These are phyloP conservation scores for Leucopsar rothschildi DNA, from an alignment of 2,113 vertebrate genomes.

Conservation along the genomic window DNA sequence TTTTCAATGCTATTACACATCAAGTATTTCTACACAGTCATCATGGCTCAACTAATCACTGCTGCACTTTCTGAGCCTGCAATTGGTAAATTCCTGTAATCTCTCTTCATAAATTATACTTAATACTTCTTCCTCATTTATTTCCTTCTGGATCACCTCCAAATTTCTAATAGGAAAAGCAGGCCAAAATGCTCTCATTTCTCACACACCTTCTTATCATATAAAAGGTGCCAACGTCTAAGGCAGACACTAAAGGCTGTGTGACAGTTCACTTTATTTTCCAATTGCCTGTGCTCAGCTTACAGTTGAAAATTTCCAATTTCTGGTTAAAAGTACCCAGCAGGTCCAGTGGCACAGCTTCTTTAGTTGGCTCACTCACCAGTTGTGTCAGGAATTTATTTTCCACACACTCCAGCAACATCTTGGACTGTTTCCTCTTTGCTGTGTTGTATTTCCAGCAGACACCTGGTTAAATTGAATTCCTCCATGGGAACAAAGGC, in stretches of 20 bases:
- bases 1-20: slow-evolving; percentile 10
- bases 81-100: slow-evolving; percentile 55
- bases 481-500: background rate
- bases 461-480: background rate
- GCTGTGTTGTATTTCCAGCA: background rate
- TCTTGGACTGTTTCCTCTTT: background rate
- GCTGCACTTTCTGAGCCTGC: slow-evolving; percentile 13
- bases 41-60: slow-evolving; percentile 6
- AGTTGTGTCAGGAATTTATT: background rate
- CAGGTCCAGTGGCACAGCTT: background rate
- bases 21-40: slow-evolving; percentile 1
- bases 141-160: slow-evolving; percentile 26
- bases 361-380: background rate
- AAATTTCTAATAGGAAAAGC: slow-evolving; percentile 35
- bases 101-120: slow-evolving; percentile 54
- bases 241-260: background rate
- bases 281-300: background rate
- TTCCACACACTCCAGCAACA: background rate
- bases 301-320: background rate
- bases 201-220: background rate
- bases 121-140: slow-evolving; percentile 18
- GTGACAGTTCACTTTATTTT: background rate
- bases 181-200: background rate
- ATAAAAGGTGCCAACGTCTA: background rate
- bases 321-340: background rate